Evolutionary conservation across 2,797 vertebrate species (phyloP).

Genomic region (Sparus aurata): DNA sequence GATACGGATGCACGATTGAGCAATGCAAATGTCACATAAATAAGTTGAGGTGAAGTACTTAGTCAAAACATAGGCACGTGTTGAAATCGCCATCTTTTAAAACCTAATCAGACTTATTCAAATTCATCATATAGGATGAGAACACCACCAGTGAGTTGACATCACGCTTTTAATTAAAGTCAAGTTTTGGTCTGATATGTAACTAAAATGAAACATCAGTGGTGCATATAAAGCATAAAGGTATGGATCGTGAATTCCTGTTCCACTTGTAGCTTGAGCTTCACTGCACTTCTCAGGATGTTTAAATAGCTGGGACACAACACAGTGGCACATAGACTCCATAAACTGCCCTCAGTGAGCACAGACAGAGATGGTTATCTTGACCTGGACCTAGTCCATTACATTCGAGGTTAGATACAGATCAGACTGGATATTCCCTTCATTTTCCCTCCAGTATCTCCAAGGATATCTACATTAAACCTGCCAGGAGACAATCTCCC

Average conservation of each 20-base stretch:
- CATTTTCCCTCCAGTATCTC: constrained; percentile 71
- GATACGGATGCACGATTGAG: too few relatives aligned
- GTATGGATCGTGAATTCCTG: not conserved
- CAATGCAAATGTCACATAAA: not conserved
- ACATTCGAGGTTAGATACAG: constrained; percentile 74
- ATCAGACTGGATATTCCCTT: constrained; percentile 71
- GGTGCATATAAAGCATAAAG: not conserved
- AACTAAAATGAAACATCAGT: not conserved
- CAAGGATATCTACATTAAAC: constrained; percentile 73
- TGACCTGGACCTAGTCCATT: constrained; percentile 74
- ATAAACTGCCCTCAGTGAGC: constrained; percentile 50
- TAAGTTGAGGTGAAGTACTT: not conserved
- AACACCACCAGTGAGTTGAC: not conserved
- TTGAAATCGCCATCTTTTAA: not conserved
- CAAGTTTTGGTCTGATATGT: not conserved
- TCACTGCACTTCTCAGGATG: constrained; percentile 6
- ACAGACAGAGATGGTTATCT: constrained; percentile 68
- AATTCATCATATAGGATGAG: not conserved
- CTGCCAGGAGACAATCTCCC: constrained; percentile 64
- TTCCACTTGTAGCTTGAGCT: not conserved
- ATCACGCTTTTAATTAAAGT: not conserved
- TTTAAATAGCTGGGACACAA: constrained; percentile 25
- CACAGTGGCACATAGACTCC: constrained; percentile 21
- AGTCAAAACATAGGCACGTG: not conserved
- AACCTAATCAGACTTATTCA: not conserved